These are phyloP conservation scores for Tupiocoris notatus DNA, from an alignment of 2,888 invertebrate species.

Conservation along the genomic window DNA sequence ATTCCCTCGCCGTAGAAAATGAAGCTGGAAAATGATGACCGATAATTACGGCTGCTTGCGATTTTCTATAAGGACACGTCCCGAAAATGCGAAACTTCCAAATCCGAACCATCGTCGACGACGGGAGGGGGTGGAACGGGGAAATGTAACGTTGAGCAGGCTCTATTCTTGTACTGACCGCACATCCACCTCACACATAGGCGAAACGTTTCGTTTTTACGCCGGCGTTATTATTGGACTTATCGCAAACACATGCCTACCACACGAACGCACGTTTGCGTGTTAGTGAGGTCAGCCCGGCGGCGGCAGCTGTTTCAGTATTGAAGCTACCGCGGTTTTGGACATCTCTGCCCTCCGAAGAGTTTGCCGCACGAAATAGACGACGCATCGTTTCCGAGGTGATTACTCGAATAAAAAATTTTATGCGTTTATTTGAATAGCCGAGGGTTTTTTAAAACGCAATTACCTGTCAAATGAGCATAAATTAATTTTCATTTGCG, in stretches of 20 bases:
- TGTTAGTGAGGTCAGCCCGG: constrained; percentile 27
- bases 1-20: too few relatives aligned
- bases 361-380: background rate
- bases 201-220: background rate
- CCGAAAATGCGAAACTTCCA: background rate
- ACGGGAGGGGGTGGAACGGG: background rate
- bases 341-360: background rate
- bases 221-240: constrained; percentile 9
- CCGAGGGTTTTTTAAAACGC: too few relatives aligned
- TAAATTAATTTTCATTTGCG: too few relatives aligned
- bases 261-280: background rate
- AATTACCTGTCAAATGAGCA: too few relatives aligned
- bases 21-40: too few relatives aligned
- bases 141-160: constrained; percentile 30
- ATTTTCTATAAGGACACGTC: background rate
- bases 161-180: constrained; percentile 33
- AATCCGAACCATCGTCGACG: background rate
- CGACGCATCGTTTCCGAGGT: background rate
- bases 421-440: too few relatives aligned
- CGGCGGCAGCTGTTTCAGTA: background rate
- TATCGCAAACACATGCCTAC: background rate
- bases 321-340: background rate
- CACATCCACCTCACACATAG: constrained; percentile 1
- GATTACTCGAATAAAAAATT: background rate
- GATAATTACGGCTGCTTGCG: too few relatives aligned